Conservation (phyloP, 2,888 invertebrate genomes). For the Rhagophthalmus giganteus region DNA sequence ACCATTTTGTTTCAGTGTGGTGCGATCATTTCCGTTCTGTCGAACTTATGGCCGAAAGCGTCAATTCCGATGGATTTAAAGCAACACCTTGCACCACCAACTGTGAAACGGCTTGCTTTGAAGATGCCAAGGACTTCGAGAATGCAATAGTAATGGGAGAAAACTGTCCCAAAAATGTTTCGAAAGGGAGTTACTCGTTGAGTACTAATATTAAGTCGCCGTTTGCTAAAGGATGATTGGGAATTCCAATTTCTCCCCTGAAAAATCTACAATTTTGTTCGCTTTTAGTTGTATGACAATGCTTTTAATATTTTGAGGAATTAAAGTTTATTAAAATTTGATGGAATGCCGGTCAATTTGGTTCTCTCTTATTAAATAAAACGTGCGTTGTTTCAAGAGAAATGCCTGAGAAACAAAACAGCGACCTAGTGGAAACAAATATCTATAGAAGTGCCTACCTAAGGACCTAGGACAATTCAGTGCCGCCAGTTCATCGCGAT, state of each 20-base stretch:
- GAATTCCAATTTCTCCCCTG: background rate
- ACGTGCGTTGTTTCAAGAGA: no score
- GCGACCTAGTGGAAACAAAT: no score
- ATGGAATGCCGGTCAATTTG: no score
- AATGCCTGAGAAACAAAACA: no score
- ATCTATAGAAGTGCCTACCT: no score
- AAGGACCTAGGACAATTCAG: no score
- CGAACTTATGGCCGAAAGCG: constrained; percentile 9
- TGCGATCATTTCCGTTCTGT: constrained; percentile 10
- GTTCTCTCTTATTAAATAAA: no score
- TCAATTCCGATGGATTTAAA: background rate
- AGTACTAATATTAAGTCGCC: background rate
- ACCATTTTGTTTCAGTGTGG: constrained; percentile 4
- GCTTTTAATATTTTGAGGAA: no score
- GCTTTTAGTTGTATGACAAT: no score
- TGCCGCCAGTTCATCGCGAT: no score
- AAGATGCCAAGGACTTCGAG: background rate
- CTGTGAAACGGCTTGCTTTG: background rate
- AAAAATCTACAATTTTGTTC: constrained; percentile 1
- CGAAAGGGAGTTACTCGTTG: background rate
- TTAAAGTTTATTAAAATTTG: no score
- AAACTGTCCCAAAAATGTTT: background rate
- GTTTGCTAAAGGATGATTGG: background rate
- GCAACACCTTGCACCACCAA: background rate
- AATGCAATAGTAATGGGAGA: background rate